A percentile compares a stretch with the other conserved stretches of the same genome.
These are phyloP conservation scores for Denticeps clupeoides DNA, from an alignment of 2,797 vertebrate species.

Conservation along the genomic window DNA sequence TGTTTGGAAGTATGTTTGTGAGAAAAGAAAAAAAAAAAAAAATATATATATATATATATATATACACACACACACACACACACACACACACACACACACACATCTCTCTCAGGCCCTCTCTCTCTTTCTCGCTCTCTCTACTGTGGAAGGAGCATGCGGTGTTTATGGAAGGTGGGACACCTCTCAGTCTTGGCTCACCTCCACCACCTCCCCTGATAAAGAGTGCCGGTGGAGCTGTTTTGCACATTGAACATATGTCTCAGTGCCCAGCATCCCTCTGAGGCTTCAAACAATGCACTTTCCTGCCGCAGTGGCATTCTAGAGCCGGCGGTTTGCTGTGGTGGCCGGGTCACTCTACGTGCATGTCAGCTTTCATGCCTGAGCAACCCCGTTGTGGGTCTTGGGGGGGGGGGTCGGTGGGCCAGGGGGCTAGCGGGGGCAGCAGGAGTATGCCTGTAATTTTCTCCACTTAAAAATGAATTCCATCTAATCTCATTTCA, in stretches of 20 bases:
- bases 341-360: slow-evolving; percentile 58
- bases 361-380: slow-evolving; percentile 62
- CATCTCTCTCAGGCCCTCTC: too few species aligned
- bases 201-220: neutral
- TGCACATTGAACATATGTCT: neutral
- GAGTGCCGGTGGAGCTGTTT: neutral
- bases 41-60: too few species aligned
- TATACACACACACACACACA: too few species aligned
- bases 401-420: slow-evolving; percentile 23
- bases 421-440: slow-evolving; percentile 25
- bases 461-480: slow-evolving; percentile 69
- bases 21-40: too few species aligned
- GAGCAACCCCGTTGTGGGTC: slow-evolving; percentile 48
- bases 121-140: too few species aligned
- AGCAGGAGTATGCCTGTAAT: slow-evolving; percentile 55
- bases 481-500: slow-evolving; percentile 71
- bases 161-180: neutral
- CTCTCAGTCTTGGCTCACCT: neutral
- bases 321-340: slow-evolving; percentile 16
- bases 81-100: too few species aligned
- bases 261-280: slow-evolving; percentile 19
- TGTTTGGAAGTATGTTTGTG: too few species aligned
- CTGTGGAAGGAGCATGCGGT: too few species aligned
- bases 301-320: slow-evolving; percentile 34
- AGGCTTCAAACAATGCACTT: slow-evolving; percentile 54